A percentile compares a stretch with the other conserved stretches of the same genome.
These are phyloP conservation scores for Harpagoxenus sublaevis DNA, from an alignment of 2,888 invertebrate genomes.

Conservation along the genomic window DNA sequence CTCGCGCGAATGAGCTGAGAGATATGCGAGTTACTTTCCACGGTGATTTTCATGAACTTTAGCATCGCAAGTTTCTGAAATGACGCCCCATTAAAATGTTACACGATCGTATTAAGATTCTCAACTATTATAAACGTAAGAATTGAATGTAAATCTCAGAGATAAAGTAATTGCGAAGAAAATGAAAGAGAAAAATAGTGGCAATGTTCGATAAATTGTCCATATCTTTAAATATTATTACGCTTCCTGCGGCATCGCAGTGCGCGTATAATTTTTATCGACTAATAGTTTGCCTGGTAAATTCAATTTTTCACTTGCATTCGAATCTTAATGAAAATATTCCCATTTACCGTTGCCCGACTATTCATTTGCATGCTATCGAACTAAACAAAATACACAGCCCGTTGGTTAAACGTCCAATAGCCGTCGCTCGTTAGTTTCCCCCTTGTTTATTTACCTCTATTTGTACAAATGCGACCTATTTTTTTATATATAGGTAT, in stretches of 20 bases:
- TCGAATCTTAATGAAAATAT: slow-evolving; percentile 47
- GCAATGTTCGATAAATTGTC: not conserved
- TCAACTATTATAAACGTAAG: not conserved
- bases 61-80: not conserved
- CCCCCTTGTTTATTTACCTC: slow-evolving; percentile 33
- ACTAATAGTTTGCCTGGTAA: slow-evolving; percentile 1
- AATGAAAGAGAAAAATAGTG: not conserved
- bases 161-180: not conserved
- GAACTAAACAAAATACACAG: slow-evolving; percentile 51
- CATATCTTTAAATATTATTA: not conserved
- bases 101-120: not conserved
- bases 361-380: slow-evolving; percentile 50
- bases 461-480: slow-evolving; percentile 34
- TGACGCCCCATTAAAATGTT: not conserved
- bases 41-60: slow-evolving; percentile 18
- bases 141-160: not conserved
- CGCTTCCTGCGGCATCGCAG: not conserved
- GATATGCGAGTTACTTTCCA: not conserved
- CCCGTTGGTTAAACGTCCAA: slow-evolving; percentile 36
- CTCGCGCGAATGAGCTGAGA: not conserved
- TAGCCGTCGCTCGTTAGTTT: slow-evolving; percentile 33
- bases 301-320: slow-evolving; percentile 37
- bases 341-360: slow-evolving; percentile 11
- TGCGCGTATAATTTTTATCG: not conserved
- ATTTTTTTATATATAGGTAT: slow-evolving; percentile 9